Percentiles rank a stretch among this genome's conserved stretches.
Conservation (phyloP, 2,888 invertebrate species). For the Standfussiana lucernea region DNA sequence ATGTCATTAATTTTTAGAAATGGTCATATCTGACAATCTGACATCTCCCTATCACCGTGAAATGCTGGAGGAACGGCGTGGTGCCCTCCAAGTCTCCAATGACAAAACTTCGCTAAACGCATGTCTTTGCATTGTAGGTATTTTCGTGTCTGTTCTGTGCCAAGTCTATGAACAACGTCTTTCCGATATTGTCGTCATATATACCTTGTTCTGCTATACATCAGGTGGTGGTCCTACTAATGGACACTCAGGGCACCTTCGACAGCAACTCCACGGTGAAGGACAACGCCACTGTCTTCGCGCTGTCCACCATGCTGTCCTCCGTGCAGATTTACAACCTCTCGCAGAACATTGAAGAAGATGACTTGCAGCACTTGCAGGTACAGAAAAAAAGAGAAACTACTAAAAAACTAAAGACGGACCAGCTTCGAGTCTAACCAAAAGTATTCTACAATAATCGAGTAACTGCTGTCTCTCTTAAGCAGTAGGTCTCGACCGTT, state of each 20-base stretch:
- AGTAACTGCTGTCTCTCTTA: neutral
- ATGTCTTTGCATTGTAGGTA: neutral
- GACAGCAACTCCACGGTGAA: constrained; percentile 99
- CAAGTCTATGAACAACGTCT: neutral
- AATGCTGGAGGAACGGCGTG: neutral
- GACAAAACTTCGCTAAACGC: neutral
- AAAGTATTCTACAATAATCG: no score
- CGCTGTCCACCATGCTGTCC: constrained; percentile 99
- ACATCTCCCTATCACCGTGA: neutral
- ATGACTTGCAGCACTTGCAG: constrained; percentile 98
- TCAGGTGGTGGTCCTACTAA: constrained; percentile 95
- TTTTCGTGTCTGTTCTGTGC: neutral
- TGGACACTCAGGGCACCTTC: constrained; percentile 99
- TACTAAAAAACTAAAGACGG: neutral
- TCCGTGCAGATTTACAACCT: constrained; percentile 99
- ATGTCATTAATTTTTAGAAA: neutral
- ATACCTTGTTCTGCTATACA: constrained; percentile 16
- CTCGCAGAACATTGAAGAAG: constrained; percentile 99
- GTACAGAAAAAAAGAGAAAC: constrained; percentile 74
- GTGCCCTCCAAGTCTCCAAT: neutral
- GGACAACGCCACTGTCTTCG: constrained; percentile 99
- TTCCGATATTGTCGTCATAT: neutral
- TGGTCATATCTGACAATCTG: neutral
- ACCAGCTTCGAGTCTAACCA: neutral
- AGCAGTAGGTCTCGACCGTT: neutral